A percentile compares a stretch with the other conserved stretches of the same genome.
These are phyloP conservation scores for Steinernema scapterisci DNA, from an alignment of 2,888 invertebrate species.

Conservation along the genomic window DNA sequence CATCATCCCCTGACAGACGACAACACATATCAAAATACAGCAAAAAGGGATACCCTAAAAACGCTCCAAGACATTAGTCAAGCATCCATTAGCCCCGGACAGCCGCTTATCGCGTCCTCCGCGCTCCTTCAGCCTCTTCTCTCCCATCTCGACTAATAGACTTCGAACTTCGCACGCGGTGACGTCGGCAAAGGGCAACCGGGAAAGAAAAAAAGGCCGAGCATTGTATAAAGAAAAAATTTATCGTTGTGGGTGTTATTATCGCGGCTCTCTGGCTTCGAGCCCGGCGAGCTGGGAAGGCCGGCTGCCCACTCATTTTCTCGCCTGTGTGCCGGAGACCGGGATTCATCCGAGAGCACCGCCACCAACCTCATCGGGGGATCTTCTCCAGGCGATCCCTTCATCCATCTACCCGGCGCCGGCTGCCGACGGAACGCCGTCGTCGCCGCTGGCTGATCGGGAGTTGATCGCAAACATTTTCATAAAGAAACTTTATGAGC, in stretches of 20 bases:
- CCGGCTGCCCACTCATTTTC: slow-evolving; percentile 30
- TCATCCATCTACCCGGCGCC: slow-evolving; percentile 3
- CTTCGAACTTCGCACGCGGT: background rate
- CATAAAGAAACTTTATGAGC: slow-evolving; percentile 19
- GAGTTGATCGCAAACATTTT: slow-evolving; percentile 12
- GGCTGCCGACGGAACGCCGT: background rate
- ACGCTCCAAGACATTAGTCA: background rate
- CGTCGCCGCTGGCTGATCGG: background rate
- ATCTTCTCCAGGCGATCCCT: background rate
- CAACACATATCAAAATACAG: too few relatives aligned
- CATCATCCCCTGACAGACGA: too few relatives aligned
- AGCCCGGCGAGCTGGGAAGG: too few relatives aligned
- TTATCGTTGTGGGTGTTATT: slow-evolving; percentile 30
- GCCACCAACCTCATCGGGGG: background rate
- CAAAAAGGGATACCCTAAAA: background rate
- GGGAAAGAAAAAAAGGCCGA: background rate
- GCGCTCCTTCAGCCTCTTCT: background rate
- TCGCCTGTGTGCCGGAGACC: background rate
- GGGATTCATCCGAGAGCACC: too few relatives aligned
- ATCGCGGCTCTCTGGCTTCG: background rate
- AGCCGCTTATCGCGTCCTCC: background rate
- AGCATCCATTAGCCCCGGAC: background rate
- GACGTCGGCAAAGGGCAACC: background rate
- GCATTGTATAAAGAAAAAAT: background rate
- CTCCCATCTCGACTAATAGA: background rate